phyloP scores from a whole-genome alignment of 2,888 invertebrate genomes.

The Smittia aterrima region DNA sequence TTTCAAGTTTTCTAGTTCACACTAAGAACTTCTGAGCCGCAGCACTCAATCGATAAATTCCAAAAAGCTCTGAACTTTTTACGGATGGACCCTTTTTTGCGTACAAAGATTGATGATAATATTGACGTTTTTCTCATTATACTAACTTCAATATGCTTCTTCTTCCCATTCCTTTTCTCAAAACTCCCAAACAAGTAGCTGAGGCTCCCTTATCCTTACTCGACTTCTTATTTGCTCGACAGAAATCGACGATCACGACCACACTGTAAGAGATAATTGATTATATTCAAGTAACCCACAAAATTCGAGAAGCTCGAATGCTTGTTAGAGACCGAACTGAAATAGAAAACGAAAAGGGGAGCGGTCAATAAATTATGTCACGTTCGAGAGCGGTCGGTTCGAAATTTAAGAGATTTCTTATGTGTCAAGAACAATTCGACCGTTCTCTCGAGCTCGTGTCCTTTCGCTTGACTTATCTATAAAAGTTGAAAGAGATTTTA shows the following conservation, averaged over 20 bases:
- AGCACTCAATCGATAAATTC: neutral
- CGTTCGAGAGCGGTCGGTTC: too few species aligned
- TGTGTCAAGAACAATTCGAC: too few species aligned
- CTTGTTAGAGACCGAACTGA: too few species aligned
- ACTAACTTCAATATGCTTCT: neutral
- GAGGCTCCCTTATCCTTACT: neutral
- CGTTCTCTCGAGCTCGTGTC: too few species aligned
- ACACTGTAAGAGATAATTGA: slow-evolving; percentile 8
- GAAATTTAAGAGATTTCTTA: too few species aligned
- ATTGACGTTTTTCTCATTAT: slow-evolving; percentile 27
- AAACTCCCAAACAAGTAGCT: too few species aligned
- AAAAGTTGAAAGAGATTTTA: too few species aligned
- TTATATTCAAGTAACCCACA: neutral
- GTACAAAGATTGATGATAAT: slow-evolving; percentile 19
- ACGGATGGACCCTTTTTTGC: neutral
- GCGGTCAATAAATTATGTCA: too few species aligned
- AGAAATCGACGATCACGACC: neutral
- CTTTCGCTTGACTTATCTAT: too few species aligned
- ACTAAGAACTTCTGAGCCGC: neutral
- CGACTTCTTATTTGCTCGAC: neutral
- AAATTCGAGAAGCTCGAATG: neutral
- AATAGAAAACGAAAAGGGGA: too few species aligned
- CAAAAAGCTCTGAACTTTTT: neutral
- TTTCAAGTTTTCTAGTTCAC: too few species aligned
- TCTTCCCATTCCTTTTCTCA: neutral